phyloP scores from a whole-genome alignment of 2,797 vertebrate species.

The Liparis tanakae region DNA sequence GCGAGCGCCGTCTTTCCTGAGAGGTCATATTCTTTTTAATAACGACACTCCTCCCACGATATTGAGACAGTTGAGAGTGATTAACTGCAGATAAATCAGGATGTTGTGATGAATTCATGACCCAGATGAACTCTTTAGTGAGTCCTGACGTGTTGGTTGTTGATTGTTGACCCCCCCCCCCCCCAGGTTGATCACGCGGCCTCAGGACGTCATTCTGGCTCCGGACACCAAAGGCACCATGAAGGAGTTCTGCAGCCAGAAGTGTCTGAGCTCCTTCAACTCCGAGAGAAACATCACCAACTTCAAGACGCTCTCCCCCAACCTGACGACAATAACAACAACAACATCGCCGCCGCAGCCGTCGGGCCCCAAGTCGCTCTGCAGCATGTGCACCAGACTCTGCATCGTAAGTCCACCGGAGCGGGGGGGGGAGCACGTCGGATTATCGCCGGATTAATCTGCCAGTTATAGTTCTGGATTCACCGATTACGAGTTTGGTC shows the following conservation, averaged over 20 bases:
- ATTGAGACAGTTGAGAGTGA: background rate
- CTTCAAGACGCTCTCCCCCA: conserved; percentile 65
- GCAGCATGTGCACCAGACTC: conserved; percentile 92
- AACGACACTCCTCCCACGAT: background rate
- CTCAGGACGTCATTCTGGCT: conserved; percentile 91
- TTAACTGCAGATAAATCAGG: background rate
- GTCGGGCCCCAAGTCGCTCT: conserved; percentile 62
- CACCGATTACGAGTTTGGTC: background rate
- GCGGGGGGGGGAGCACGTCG: background rate
- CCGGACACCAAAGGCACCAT: conserved; percentile 86
- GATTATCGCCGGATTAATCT: rapidly evolving
- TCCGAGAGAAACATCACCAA: conserved; percentile 83
- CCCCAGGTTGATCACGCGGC: conserved; percentile 88
- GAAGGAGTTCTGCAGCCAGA: conserved; percentile 95
- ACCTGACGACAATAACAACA: background rate
- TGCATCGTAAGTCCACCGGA: conserved; percentile 83
- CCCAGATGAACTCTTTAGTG: background rate
- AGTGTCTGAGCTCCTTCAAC: conserved; percentile 88
- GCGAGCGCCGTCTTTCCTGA: background rate
- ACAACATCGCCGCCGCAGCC: conserved; percentile 57
- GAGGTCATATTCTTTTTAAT: background rate
- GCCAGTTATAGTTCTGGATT: background rate
- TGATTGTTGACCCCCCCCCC: too few relatives aligned
- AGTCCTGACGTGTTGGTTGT: background rate
- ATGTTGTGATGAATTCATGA: background rate